Evolutionary conservation across 2,888 invertebrate species (phyloP).

Genomic region (Onthophagus sagittarius): DNA sequence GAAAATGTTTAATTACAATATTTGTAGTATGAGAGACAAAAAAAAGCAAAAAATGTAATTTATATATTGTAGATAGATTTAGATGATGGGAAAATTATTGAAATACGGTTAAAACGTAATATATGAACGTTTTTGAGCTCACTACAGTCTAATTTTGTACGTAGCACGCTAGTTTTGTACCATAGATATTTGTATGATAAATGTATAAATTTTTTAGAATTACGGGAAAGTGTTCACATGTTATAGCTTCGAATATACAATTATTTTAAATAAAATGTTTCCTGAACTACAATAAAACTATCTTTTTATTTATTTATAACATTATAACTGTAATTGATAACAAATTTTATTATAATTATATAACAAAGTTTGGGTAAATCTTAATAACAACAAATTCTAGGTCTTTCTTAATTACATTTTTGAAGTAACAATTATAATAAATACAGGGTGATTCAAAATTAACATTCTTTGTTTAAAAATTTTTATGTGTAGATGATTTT

Average conservation of each 20-base stretch:
- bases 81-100: not conserved
- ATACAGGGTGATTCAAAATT: no score
- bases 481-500: no score
- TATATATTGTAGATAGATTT: constrained; percentile 3
- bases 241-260: constrained; percentile 40
- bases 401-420: no score
- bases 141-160: constrained; percentile 51
- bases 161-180: constrained; percentile 58
- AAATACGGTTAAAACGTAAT: not conserved
- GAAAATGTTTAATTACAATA: not conserved
- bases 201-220: constrained; percentile 35
- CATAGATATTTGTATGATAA: constrained; percentile 51
- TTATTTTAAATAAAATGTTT: constrained; percentile 41
- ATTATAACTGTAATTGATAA: not conserved
- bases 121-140: constrained; percentile 39
- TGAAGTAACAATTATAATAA: no score
- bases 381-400: no score
- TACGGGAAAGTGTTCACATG: constrained; percentile 40
- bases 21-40: not conserved
- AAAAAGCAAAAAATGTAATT: not conserved
- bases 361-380: no score
- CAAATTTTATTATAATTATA: no score
- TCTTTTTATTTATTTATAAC: not conserved
- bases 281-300: not conserved
- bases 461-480: no score